These are phyloP conservation scores for Toxonevra muliebris DNA, from an alignment of 2,888 invertebrate genomes.

Conservation along the genomic window DNA sequence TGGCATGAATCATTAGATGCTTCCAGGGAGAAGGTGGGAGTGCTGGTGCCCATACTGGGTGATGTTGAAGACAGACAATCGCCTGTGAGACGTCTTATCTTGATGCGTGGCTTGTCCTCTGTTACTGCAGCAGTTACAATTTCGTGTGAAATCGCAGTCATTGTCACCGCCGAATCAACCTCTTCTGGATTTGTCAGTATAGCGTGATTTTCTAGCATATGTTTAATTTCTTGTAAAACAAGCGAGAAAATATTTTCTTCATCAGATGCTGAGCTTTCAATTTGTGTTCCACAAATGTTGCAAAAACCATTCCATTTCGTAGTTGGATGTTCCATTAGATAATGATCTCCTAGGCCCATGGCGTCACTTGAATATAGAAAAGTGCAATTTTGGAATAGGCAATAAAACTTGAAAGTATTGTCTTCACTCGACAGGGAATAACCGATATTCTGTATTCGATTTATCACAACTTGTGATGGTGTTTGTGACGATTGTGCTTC, in stretches of 20 bases:
- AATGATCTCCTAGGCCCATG: slow-evolving; percentile 58
- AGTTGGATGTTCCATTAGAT: slow-evolving; percentile 53
- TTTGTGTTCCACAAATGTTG: slow-evolving; percentile 63
- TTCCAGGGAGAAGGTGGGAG: not conserved
- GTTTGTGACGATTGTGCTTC: not conserved
- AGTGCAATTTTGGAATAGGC: slow-evolving; percentile 54
- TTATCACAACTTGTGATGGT: slow-evolving; percentile 24
- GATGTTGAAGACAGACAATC: slow-evolving; percentile 45
- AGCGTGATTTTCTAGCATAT: slow-evolving; percentile 50
- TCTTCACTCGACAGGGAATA: slow-evolving; percentile 39
- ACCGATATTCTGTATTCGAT: slow-evolving; percentile 53
- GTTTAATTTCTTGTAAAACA: slow-evolving; percentile 49
- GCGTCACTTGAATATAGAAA: slow-evolving; percentile 57
- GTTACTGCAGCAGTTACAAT: too few relatives aligned
- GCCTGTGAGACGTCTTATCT: slow-evolving; percentile 56
- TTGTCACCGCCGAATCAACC: slow-evolving; percentile 7
- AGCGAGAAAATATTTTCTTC: slow-evolving; percentile 26
- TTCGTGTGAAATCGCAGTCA: slow-evolving; percentile 56
- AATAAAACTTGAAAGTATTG: slow-evolving; percentile 51
- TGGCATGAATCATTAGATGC: slow-evolving; percentile 1
- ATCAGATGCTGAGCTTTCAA: slow-evolving; percentile 19
- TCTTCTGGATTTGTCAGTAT: too few relatives aligned
- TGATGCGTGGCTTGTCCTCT: slow-evolving; percentile 43
- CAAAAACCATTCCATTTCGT: slow-evolving; percentile 71
- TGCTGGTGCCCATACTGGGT: not conserved